Evolutionary conservation across 2,888 invertebrate genomes (phyloP).

Genomic region (Phrixothrix hirtus): DNA sequence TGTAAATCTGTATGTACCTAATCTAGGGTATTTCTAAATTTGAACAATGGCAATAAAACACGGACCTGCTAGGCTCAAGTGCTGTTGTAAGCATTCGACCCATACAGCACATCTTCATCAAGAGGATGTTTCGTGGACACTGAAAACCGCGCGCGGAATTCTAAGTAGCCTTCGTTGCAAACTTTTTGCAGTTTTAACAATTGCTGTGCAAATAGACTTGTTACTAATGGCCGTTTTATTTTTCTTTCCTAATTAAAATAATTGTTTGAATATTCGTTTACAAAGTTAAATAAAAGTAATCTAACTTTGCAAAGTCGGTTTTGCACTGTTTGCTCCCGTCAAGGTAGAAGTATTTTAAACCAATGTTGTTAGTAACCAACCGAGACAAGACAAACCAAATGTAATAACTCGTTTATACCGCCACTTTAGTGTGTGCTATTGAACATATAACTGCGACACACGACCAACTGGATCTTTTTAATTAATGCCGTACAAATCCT

Average conservation of each 20-base stretch:
- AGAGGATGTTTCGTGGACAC: conserved; percentile 29
- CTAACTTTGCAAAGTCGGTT: conserved; percentile 18
- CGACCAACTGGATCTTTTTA: conserved; percentile 29
- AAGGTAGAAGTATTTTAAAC: conserved; percentile 35
- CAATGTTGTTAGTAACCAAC: conserved; percentile 45
- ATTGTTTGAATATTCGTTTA: conserved; percentile 21
- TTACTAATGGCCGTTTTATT: conserved; percentile 12
- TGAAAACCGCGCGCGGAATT: conserved; percentile 22
- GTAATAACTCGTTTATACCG: conserved; percentile 44
- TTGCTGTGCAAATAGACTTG: conserved; percentile 16
- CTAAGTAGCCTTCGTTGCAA: conserved; percentile 12
- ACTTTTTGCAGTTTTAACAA: conserved; percentile 24
- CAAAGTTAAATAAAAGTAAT: conserved; percentile 27
- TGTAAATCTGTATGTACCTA: conserved; percentile 24
- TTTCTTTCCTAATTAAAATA: conserved; percentile 25
- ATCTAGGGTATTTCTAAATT: conserved; percentile 23
- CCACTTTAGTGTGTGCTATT: conserved; percentile 36
- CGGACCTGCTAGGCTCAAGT: conserved; percentile 25
- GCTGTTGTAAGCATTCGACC: conserved; percentile 17
- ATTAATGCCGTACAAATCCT: conserved; percentile 27
- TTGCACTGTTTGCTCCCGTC: conserved; percentile 14
- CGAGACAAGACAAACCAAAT: conserved; percentile 44
- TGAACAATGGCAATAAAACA: conserved; percentile 28
- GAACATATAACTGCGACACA: conserved; percentile 31
- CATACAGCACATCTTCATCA: conserved; percentile 31